Evolutionary conservation across 2,113 vertebrate species (phyloP).

Genomic region (Panthera leo): DNA sequence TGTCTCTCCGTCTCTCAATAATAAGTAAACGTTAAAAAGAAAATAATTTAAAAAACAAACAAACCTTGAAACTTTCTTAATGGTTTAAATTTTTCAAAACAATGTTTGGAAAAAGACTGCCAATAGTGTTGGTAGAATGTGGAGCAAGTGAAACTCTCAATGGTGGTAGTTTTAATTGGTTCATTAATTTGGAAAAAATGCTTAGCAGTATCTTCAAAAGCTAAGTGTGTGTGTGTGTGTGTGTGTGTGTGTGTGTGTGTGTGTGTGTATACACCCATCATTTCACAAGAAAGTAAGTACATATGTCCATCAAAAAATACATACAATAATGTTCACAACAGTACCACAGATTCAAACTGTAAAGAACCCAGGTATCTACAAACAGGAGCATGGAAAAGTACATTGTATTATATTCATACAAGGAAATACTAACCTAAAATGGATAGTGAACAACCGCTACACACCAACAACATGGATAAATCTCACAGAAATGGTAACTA

Average conservation of each 20-base stretch:
- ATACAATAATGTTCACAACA: background rate
- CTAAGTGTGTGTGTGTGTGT: background rate
- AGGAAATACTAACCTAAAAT: background rate
- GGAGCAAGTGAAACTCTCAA: background rate
- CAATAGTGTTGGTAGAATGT: background rate
- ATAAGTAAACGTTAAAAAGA: no score
- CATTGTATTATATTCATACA: background rate
- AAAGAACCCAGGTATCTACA: background rate
- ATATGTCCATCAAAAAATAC: background rate
- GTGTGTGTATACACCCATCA: background rate
- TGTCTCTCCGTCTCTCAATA: no score
- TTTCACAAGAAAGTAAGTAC: background rate
- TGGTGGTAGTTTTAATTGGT: background rate
- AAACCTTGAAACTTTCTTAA: background rate
- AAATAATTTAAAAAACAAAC: background rate
- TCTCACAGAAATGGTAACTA: background rate
- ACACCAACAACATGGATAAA: background rate
- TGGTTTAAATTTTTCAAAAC: background rate
- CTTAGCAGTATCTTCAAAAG: background rate
- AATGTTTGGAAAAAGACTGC: background rate
- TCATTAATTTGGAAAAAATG: background rate
- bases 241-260: background rate
- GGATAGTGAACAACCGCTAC: background rate
- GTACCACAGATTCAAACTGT: background rate
- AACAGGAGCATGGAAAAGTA: background rate